phyloP scores from a whole-genome alignment of 1,140 invertebrate genomes.

The Papilio polytes region DNA sequence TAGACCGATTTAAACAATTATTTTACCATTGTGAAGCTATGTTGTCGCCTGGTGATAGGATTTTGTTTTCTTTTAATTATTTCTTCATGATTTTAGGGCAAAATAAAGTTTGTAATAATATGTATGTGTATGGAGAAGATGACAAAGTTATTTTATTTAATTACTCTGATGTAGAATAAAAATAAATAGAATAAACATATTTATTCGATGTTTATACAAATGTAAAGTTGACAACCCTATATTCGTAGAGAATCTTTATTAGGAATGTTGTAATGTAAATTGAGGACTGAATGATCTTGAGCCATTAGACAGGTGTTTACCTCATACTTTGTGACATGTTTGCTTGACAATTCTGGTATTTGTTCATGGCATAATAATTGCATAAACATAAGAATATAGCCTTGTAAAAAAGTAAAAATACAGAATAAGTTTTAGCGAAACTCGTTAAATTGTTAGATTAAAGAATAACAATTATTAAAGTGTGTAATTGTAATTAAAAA shows the following conservation, averaged over 20 bases:
- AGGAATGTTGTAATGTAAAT: constrained; percentile 38
- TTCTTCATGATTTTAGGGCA: too few species aligned
- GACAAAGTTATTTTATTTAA: too few species aligned
- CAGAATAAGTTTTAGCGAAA: not conserved
- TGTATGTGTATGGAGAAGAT: too few species aligned
- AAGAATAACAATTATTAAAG: not conserved
- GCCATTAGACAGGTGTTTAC: constrained; percentile 34
- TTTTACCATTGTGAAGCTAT: too few species aligned
- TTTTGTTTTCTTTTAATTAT: too few species aligned
- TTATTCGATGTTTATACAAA: not conserved
- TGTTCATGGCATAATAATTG: not conserved
- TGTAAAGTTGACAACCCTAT: constrained; percentile 5
- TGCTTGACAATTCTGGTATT: not conserved
- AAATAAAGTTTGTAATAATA: too few species aligned
- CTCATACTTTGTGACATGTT: constrained; percentile 18
- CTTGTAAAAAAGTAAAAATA: too few species aligned
- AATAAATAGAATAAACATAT: not conserved
- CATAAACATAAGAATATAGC: not conserved
- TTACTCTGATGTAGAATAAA: too few species aligned
- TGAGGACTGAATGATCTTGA: constrained; percentile 20
- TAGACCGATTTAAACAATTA: too few species aligned
- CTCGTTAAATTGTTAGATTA: too few species aligned
- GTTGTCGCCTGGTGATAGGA: too few species aligned
- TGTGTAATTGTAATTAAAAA: not conserved
- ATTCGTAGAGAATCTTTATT: constrained; percentile 22